Evolutionary conservation across 2,888 invertebrate species (phyloP).

Genomic region (Caenorhabditis wallacei): DNA sequence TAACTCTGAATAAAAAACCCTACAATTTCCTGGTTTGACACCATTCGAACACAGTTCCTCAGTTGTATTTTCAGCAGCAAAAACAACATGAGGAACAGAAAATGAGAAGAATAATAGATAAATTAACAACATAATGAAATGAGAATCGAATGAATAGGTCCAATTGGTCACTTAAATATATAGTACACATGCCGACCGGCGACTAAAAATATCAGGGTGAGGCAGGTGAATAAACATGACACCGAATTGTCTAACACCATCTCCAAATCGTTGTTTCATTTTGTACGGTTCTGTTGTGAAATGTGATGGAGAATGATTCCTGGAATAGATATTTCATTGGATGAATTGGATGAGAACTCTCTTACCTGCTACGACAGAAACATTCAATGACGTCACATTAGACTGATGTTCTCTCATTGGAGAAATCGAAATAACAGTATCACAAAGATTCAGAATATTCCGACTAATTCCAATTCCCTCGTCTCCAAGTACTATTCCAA

Average conservation of each 20-base stretch:
- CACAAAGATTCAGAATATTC: slow-evolving; percentile 54
- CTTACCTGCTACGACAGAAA: slow-evolving; percentile 68
- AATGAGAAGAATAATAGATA: slow-evolving; percentile 5
- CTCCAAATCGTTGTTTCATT: slow-evolving; percentile 57
- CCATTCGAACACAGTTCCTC: slow-evolving; percentile 55
- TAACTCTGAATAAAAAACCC: not conserved
- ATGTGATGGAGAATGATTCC: slow-evolving; percentile 62
- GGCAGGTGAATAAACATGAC: slow-evolving; percentile 59
- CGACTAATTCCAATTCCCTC: slow-evolving; percentile 61
- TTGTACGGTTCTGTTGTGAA: slow-evolving; percentile 53
- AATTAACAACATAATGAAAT: slow-evolving; percentile 25
- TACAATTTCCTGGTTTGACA: slow-evolving; percentile 42
- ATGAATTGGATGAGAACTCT: not conserved
- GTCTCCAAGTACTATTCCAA: slow-evolving; percentile 62
- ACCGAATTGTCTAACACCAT: slow-evolving; percentile 19
- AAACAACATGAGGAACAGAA: slow-evolving; percentile 4
- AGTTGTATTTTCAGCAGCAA: not conserved
- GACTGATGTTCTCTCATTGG: slow-evolving; percentile 26
- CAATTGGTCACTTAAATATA: slow-evolving; percentile 51
- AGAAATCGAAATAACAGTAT: slow-evolving; percentile 56
- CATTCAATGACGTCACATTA: slow-evolving; percentile 65
- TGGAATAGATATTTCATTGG: slow-evolving; percentile 33
- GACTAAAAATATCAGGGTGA: slow-evolving; percentile 53
- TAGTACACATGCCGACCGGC: slow-evolving; percentile 42
- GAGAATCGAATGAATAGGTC: slow-evolving; percentile 4